Conservation (phyloP, 2,888 invertebrate species). For the Himalopsyche tibetana region DNA sequence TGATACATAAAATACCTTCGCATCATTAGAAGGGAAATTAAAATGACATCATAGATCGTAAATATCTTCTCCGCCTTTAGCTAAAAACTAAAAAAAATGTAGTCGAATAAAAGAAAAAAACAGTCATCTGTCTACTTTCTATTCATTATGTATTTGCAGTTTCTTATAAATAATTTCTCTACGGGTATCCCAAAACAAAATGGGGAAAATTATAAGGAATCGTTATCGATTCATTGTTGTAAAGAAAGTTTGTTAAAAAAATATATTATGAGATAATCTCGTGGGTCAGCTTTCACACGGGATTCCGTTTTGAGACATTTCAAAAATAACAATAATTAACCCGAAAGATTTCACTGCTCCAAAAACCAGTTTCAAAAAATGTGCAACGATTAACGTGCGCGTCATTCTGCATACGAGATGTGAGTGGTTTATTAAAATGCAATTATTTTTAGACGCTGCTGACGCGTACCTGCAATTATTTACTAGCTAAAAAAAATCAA, state of each 20-base stretch:
- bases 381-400: not conserved
- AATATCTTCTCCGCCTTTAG: not conserved
- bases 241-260: not conserved
- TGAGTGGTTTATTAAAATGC: not conserved
- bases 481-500: not conserved
- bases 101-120: not conserved
- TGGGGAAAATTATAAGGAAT: not conserved
- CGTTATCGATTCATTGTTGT: not conserved
- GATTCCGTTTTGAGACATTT: not conserved
- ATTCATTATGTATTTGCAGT: not conserved
- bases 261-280: not conserved
- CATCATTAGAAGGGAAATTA: slow-evolving; percentile 20
- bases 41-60: not conserved
- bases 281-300: not conserved
- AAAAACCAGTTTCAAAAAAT: not conserved
- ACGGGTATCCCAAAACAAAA: not conserved
- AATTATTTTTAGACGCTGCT: not conserved
- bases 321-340: not conserved
- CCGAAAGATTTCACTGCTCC: not conserved
- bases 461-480: not conserved
- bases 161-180: not conserved
- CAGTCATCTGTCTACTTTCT: not conserved
- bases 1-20: not conserved
- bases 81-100: not conserved
- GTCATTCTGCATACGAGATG: not conserved